Percentiles rank a stretch among this genome's conserved stretches.
Evolutionary conservation across 2,113 vertebrate genomes (phyloP).

Genomic region (Caretta caretta): DNA sequence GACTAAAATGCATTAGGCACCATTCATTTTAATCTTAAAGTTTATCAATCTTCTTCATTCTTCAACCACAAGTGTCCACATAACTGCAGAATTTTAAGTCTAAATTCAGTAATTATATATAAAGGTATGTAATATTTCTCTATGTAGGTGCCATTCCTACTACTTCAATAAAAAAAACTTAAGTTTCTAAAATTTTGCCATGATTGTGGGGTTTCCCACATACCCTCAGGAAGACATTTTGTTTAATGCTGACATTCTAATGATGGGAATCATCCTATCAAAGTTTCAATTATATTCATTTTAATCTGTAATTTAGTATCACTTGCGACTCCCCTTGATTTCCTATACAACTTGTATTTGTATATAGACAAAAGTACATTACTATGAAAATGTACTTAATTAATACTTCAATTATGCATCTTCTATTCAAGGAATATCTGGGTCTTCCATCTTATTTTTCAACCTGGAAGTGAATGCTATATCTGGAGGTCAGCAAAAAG

Average conservation of each 20-base stretch:
- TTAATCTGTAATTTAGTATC: not conserved
- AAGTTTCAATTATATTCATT: not conserved
- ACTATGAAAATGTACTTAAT: not conserved
- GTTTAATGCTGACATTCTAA: not conserved
- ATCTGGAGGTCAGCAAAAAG: not conserved
- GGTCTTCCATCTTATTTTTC: not conserved
- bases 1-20: too few species aligned
- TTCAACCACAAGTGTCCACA: not conserved
- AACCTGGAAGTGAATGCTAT: not conserved
- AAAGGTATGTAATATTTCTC: too few species aligned
- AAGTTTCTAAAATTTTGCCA: too few species aligned
- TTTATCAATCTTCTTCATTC: not conserved
- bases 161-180: too few species aligned
- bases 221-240: too few species aligned
- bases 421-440: not conserved
- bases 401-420: not conserved
- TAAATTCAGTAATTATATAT: not conserved
- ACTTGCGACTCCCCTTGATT: not conserved
- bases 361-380: not conserved
- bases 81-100: not conserved
- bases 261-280: not conserved
- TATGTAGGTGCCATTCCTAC: too few species aligned
- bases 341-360: not conserved
- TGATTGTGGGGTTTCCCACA: too few species aligned
- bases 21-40: not conserved